Base-by-base conservation (phyloP, 2,888 invertebrate species). In the Macrophya alboannulata region DNA sequence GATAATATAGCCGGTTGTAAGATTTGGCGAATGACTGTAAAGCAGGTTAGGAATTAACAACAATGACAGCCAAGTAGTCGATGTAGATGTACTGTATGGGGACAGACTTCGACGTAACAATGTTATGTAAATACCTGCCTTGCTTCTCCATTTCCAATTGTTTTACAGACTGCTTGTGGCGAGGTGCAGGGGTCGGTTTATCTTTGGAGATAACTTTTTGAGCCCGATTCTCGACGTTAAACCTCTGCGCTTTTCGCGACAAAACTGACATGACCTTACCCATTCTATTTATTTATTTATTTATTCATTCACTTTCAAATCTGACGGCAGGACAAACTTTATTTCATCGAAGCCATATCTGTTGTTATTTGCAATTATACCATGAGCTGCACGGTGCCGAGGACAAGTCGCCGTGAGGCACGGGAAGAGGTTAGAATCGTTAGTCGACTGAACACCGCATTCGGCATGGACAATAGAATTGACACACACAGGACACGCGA, bases 201-300 rank as follows among this genome's bases (percentile, higher is more conserved):
- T 96, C 95, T 91, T 95, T 95, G 0, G 96, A 95, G 88, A 98
- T 95, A 31, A 96, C 93, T 89, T 96, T 96, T 89, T 96, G 96
- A 43, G 97, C 97, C 87, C 98, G 95, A 92, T 95, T 96, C 92
- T 97, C 97, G 2, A 97, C 95, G 93, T 98, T 97, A 89, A 96
- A 97, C 43, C 96, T 95, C 91, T 95, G 95, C 21, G 95, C 87
- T 25, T 96, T 96, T 86, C 96, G 94, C 40, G 94, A 93, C 79
- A 96, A 93, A 89, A 94, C 93, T 0, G 97, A 95, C 88, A 95
- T 94, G 89, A 95, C 94, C 93, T 95, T 96, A 89, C 97, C 97
- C 97, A 97, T 97, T 92, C 85, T 92, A 86, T 85, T 87, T 74
- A 9, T 21, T 45, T 45, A 21, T 45, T 45, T n/a, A 74, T 21